Evolutionary conservation across 2,113 vertebrate genomes (phyloP), one percentile per base, ranked within the genome.

Genomic region (Gymnocephalus cernua): DNA sequence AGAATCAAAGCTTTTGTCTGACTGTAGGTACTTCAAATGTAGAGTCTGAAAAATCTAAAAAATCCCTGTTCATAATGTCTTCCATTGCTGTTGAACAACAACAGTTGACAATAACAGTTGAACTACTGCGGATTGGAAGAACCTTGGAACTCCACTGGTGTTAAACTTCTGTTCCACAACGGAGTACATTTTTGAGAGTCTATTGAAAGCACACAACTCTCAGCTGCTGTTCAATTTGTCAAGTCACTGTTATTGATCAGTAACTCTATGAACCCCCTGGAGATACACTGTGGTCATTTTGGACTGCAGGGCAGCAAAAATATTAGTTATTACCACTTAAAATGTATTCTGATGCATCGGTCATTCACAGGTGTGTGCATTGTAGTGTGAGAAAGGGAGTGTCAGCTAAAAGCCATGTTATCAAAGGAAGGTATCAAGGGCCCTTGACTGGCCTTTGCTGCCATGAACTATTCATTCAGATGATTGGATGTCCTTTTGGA

Each of bases 401-500:
- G 10, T 54, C 73, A 0, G 47, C 59, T 69, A 29, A 71, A 62
- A 70, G 38, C 16, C 2, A 32, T 25, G 58, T 21, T 69, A 48
- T 80, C 38, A 83, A 58, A 58, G 41, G 3, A 67, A 35, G 25
- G 23, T 48, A 51, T 65, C 51, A 61, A 53, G 21, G 6, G 47
- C 11, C 12, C 16, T 85, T 79, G 68, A 82, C 54, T 85, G 79
- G 68, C 51, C 68, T 35, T 66, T 4, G 25, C 76, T 81, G 64
- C 61, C 54, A 58, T 70, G 62, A 11, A 56, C 56, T 78, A 58
- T 83, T 83, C 73, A 63, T 75, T 81, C 65, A 81, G 19, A 84
- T 88, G 75, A 83, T 75, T 75, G 61, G 74, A 45, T 73, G 66
- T 89, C 25, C 53, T 51, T 74, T 68, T 66, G 62, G 73, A 74